These are phyloP conservation scores for Ernsta delagoae DNA, from an alignment of 2,888 invertebrate genomes.

Conservation along the genomic window DNA sequence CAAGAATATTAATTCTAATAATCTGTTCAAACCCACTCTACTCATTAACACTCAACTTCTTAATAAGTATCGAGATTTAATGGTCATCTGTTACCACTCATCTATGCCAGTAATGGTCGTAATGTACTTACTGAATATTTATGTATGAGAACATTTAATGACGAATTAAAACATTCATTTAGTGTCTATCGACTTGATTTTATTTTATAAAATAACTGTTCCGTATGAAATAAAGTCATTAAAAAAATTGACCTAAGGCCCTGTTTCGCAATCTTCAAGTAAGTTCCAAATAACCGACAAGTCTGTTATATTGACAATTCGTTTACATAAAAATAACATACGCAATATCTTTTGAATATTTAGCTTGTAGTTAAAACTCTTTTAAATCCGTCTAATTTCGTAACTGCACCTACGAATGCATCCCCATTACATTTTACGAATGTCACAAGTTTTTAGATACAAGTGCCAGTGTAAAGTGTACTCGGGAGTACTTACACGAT, in stretches of 20 bases:
- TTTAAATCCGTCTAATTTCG: constrained; percentile 44
- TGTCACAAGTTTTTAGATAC: constrained; percentile 35
- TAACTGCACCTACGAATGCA: constrained; percentile 35
- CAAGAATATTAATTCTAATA: constrained; percentile 23
- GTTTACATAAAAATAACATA: too few relatives aligned
- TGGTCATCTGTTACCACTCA: constrained; percentile 23
- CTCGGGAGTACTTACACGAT: constrained; percentile 35
- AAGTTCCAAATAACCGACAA: too few relatives aligned
- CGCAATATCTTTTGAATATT: neutral
- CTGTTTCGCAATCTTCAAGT: too few relatives aligned
- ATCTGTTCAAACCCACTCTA: constrained; percentile 23
- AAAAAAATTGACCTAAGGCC: too few relatives aligned
- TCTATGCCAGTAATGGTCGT: constrained; percentile 14
- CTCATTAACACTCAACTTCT: constrained; percentile 31
- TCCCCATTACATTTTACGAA: constrained; percentile 35
- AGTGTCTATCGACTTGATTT: too few relatives aligned
- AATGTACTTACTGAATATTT: constrained; percentile 6
- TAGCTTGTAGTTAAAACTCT: constrained; percentile 11
- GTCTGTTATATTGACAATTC: too few relatives aligned
- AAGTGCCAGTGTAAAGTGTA: constrained; percentile 26
- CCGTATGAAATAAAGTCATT: too few relatives aligned
- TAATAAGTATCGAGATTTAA: constrained; percentile 30
- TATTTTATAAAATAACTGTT: too few relatives aligned
- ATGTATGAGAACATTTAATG: constrained; percentile 20
- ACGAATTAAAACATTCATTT: neutral